Base-by-base conservation (phyloP, 2,797 vertebrate species). In the Microhierax caerulescens region DNA sequence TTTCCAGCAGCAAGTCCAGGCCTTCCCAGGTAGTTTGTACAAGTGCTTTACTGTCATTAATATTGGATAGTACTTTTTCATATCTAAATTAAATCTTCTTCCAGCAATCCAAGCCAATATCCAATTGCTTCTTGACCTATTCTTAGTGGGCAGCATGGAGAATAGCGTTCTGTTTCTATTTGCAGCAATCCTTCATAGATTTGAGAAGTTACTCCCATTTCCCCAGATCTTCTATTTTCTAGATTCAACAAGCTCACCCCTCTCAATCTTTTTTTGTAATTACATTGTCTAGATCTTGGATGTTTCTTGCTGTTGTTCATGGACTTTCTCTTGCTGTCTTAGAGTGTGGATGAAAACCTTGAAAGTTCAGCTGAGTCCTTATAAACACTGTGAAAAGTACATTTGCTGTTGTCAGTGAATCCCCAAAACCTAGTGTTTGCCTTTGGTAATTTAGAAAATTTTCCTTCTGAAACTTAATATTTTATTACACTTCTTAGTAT, bases 1-100 rank as follows among this genome's bases (percentile, higher is more conserved):
- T 53, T 72, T 70, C n/a, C 61, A 70, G 51, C 27, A 54, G 53
- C 16, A 24, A 63, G 24, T 59, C 60, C 65, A 82, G 53, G 9
- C 9, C 28, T 64, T 84, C 61, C n/a, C 43, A 64, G 17, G 23
- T 16, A 69, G 13, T 54, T 30, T 59, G 56, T 15, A 63, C 8
- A 80, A 92, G n/a, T 6, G 15, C 19, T 84, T 67, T 56, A 43
- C 48, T 81, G 30, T 8, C 9, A 34, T 89, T 81, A 70, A 64
- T 37, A 54, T 53, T 34, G 22, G 60, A 70, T 7, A 77, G 69
- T 22, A 28, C 2, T 45, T 91, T 85, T 88, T 77, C 69, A 51
- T 87, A 91, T 87, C 93, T 93, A 89, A 94, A 93, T 96, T 91
- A 91, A 86, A 89, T 93, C 92, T 94, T 70, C 51, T 78, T n/a